Base-by-base conservation (phyloP, 2,888 invertebrate genomes). In the Cerastis leucographa region DNA sequence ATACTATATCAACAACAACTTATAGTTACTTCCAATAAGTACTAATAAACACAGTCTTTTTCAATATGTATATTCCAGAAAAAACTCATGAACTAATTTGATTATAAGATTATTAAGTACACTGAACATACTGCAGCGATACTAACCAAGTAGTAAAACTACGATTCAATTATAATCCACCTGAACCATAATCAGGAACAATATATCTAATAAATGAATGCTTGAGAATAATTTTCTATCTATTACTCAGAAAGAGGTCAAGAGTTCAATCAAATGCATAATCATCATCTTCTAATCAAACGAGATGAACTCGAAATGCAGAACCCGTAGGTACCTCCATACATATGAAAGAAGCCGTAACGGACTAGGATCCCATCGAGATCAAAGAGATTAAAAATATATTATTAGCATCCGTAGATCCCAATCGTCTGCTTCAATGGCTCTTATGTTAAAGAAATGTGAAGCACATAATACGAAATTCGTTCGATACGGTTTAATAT, bases 301-400 rank as follows among this genome's bases (percentile, higher is more conserved):
- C 9, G 40, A 77, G 40, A 71, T 62, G 74, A 74, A 56, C 66
- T 64, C 51, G 56, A 75, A 77, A 72, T 78, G 71, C 68, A 76
- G 35, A 56, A 59, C 61, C 61, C 65, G 61, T 74, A 64, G n/a
- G n/a, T 64, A 81, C 35, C 35, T 74, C 64, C 70, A 56, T 59
- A 81, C 68, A 62, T 74, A 79, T 64, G 51, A 77, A 76, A 69
- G 78, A 78, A 83, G 75, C 83, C 74, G 68, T 78, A 79, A 44
- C 69, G 64, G 56, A 81, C 76, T 76, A 67, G 66, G 67, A 84
- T 71, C 66, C 74, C 56, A 80, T 80, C 56, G 72, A 81, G 79
- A 88, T 88, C 88, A 87, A 87, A 87, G 85, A 83, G 80, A 88
- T 88, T 87, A 85, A 85, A 87, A 88, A 88, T 85, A 87, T 88